phyloP scores from a whole-genome alignment of 2,888 invertebrate species.

The Arctia plantaginis region DNA sequence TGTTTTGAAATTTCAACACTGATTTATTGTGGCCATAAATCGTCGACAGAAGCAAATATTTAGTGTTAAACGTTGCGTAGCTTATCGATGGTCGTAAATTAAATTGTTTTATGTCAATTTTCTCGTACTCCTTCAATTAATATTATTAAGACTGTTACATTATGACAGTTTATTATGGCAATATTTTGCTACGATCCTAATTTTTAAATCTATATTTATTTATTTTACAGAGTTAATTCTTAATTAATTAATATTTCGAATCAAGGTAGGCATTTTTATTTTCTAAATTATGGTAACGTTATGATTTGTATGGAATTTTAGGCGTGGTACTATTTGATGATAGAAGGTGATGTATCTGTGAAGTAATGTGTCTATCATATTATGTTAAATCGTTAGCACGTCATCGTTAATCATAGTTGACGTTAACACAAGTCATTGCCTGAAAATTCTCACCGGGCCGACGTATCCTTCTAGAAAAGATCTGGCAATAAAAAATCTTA shows the following conservation, averaged over 20 bases:
- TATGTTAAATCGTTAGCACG: neutral
- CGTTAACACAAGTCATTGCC: neutral
- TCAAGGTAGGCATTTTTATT: neutral
- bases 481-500: neutral
- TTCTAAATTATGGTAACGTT: neutral
- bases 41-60: conserved; percentile 37
- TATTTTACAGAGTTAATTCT: neutral
- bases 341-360: neutral
- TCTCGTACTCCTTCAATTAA: conserved; percentile 27
- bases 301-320: neutral
- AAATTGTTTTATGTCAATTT: conserved; percentile 32
- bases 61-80: conserved; percentile 37
- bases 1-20: conserved; percentile 37
- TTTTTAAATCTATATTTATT: neutral
- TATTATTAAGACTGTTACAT: conserved; percentile 27
- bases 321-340: neutral
- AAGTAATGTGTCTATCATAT: neutral
- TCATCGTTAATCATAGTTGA: neutral
- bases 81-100: conserved; percentile 32
- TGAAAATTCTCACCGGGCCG: neutral
- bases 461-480: neutral
- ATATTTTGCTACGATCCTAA: neutral
- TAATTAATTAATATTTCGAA: neutral
- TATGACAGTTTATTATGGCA: neutral
- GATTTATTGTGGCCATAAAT: conserved; percentile 49